A percentile compares a stretch with the other conserved stretches of the same genome.
phyloP scores from a whole-genome alignment of 2,113 vertebrate species.

The Tragelaphus strepsiceros region DNA sequence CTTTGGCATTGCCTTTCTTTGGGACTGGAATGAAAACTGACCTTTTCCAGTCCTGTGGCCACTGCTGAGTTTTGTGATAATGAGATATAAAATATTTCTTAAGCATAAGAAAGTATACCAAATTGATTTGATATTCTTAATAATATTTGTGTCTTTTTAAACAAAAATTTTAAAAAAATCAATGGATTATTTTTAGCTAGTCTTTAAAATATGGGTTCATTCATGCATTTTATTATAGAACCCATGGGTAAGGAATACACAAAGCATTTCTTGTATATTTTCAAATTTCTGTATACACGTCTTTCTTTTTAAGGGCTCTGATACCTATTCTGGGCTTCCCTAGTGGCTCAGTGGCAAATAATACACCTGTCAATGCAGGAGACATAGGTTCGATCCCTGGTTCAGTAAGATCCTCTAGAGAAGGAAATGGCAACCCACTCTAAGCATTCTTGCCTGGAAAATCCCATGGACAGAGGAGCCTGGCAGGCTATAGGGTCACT shows the following conservation, averaged over 20 bases:
- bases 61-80: background rate
- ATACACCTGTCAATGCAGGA: background rate
- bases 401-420: background rate
- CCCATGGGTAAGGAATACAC: background rate
- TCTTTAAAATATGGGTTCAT: background rate
- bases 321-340: background rate
- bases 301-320: background rate
- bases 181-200: background rate
- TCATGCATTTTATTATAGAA: background rate
- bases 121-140: background rate
- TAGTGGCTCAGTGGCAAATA: background rate
- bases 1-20: no score
- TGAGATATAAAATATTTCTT: background rate
- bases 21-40: no score
- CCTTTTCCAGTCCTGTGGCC: no score
- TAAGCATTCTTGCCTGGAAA: background rate
- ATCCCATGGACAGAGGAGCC: background rate
- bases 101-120: background rate
- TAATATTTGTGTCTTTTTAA: background rate
- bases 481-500: background rate
- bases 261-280: background rate
- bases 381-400: background rate
- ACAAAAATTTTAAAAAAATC: background rate
- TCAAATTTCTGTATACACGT: background rate
- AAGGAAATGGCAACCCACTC: background rate